Evolutionary conservation across 2,113 vertebrate genomes (phyloP).

Genomic region (Melozone crissalis): DNA sequence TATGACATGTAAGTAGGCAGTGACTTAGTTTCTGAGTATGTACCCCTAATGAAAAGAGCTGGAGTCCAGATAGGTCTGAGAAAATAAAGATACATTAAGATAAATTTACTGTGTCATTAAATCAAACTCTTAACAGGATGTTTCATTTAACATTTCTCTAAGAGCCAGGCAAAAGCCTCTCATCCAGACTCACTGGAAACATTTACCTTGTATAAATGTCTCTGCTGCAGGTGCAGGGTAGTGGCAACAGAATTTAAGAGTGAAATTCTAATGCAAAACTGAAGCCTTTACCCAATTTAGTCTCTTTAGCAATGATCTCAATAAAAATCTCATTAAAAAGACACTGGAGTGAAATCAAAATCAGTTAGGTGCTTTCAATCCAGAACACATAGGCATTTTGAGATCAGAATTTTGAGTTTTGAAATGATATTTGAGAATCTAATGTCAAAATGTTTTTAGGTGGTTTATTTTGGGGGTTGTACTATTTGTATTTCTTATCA

Average conservation of each 20-base stretch:
- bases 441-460: constrained; percentile 1
- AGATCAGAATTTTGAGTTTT: neutral
- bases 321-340: neutral
- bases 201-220: neutral
- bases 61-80: neutral
- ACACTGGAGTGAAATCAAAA: neutral
- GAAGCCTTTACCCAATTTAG: neutral
- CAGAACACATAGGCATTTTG: neutral
- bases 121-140: neutral
- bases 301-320: neutral
- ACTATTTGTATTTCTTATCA: neutral
- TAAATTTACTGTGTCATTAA: neutral
- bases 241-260: neutral
- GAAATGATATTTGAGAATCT: neutral
- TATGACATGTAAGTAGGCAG: neutral
- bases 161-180: neutral
- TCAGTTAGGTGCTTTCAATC: neutral
- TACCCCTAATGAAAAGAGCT: neutral
- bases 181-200: neutral
- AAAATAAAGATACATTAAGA: neutral
- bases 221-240: neutral
- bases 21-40: neutral
- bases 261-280: neutral
- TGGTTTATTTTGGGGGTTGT: neutral
- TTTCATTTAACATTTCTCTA: neutral